Percentiles rank a stretch among this genome's conserved stretches.
phyloP scores from a whole-genome alignment of 1,140 invertebrate genomes.

The Zaprionus lachaisei region DNA sequence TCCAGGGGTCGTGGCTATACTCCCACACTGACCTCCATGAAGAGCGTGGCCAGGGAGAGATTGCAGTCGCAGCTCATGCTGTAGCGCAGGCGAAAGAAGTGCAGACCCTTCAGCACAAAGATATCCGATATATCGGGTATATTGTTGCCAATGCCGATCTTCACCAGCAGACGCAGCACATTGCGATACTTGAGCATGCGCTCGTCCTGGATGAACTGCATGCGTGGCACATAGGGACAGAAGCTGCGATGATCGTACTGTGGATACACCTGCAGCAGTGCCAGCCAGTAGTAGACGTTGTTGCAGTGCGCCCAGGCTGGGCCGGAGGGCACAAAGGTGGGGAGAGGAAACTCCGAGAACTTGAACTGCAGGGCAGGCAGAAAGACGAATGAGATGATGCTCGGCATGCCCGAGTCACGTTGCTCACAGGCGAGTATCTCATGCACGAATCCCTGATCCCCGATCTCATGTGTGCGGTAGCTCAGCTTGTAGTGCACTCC shows the following conservation, averaged over 20 bases:
- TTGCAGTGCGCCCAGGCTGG: conserved; percentile 56
- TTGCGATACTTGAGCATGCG: conserved; percentile 59
- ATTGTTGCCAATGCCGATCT: conserved; percentile 56
- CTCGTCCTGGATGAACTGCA: conserved; percentile 55
- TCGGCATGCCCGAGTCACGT: conserved; percentile 48
- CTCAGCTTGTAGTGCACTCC: conserved; percentile 49
- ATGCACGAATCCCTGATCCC: conserved; percentile 61
- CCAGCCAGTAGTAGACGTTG: conserved; percentile 54
- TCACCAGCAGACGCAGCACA: conserved; percentile 49
- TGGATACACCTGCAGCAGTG: conserved; percentile 59
- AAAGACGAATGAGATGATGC: conserved; percentile 61
- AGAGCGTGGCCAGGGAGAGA: conserved; percentile 52
- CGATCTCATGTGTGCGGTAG: conserved; percentile 61
- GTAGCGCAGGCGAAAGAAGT: conserved; percentile 57
- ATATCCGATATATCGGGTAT: conserved; percentile 58
- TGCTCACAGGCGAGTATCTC: conserved; percentile 54
- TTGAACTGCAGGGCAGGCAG: conserved; percentile 55
- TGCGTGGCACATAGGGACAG: conserved; percentile 59
- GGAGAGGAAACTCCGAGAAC: conserved; percentile 49
- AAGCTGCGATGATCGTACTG: conserved; percentile 55
- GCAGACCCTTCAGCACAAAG: conserved; percentile 56
- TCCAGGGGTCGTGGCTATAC: not conserved
- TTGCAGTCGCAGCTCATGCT: conserved; percentile 56
- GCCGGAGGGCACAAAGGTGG: conserved; percentile 47
- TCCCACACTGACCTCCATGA: conserved; percentile 49